Base-by-base conservation (phyloP, 2,888 invertebrate genomes). In the Seira ritae region DNA sequence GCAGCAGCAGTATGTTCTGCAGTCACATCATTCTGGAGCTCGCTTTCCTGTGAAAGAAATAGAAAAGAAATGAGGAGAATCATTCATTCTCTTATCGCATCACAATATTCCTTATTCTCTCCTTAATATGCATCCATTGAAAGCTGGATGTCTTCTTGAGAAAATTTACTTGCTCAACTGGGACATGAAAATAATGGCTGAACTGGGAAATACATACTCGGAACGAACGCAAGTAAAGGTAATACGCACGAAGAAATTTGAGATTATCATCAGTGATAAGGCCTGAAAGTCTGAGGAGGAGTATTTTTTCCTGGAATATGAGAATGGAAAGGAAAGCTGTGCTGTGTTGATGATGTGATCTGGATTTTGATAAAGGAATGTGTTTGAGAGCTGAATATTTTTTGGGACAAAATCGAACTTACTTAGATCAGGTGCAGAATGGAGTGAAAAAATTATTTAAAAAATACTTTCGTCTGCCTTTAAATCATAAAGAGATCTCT, bases 231-330 rank as follows among this genome's bases (percentile, higher is more conserved):
- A 50, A 50, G 50, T 50, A 50, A 50, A 50, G 50, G 50, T 50
- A 50, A 42, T 42, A 42, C 42, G 12, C 12, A 42, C 4, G 12
- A 12, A 12, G 50, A 50, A 50, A 50, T 50, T 67, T 12, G 67
- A 77, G 77, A 77, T 77, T 77, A 77, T 77, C 70, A 77, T 77
- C 68, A 77, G 31, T 77, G 77, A 77, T 77, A 77, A 77, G 77
- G 77, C 50, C 70, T 65, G 24, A n/a, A n/a, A 46, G 46, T 70
- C 4, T 31, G 31, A 31, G 31, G 6, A 50, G 50, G 31, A 50
- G 50, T 50, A 50, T 15, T 3, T 50, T n/a, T 50, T 50, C 17
- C 50, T 31, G 3, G 8, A 31, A 31, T 31, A 31, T 31, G 31
- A 31, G 8, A 31, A 15, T 50, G 50, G 15, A 50, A 50, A n/a